Evolutionary conservation across 92 coral and sea anemone species (phyloP), one percentile per base, ranked within the genome.

Genomic region (Umimayanthus kanabou): DNA sequence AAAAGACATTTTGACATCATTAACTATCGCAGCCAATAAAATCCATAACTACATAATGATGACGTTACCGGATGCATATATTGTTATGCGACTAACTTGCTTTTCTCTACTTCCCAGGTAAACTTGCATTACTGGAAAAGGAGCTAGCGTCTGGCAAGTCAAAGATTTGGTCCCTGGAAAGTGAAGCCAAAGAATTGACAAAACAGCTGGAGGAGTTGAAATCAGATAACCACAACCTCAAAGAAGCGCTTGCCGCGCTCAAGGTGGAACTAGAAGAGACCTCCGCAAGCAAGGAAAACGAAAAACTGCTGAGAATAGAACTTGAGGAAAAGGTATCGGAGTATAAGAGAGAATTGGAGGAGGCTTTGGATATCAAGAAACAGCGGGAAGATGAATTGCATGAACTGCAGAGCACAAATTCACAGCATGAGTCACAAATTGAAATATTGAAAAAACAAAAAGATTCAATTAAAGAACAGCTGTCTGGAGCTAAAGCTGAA

Each of bases 361-460:
- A 37, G 13, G 14, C 14, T 57, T 8, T 28, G 70, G 53, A 80
- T 20, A 9, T 20, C 30, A 80, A 55, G 40, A 61, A 80, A 37
- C 66, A 61, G 15, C 47, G 13, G 73, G 85, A 80, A 33, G 73
- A 61, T 37, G 85, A 80, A 30, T 22, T 65, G 15, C 85, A 22
- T 15, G 85, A 80, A 10, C 72, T 80, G 13, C 85, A 80, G 14
- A 80, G 16, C 9, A 30, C 15, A 30, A 57, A 23, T 16, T 28
- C 70, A 37, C 85, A 80, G 42, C 33, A 80, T 58, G 85, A 80
- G 30, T 61, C 70, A 9, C 85, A 80, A 69, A 80, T 80, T 4
- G 85, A 80, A 11, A 37, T 71, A 29, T 39, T 80, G 4, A 58
- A 61, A 40, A 80, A 58, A 11, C 85, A 80, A 58, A 80, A 80